phyloP scores from a whole-genome alignment of 2,113 vertebrate genomes.

The Nothobranchius kuhntae region DNA sequence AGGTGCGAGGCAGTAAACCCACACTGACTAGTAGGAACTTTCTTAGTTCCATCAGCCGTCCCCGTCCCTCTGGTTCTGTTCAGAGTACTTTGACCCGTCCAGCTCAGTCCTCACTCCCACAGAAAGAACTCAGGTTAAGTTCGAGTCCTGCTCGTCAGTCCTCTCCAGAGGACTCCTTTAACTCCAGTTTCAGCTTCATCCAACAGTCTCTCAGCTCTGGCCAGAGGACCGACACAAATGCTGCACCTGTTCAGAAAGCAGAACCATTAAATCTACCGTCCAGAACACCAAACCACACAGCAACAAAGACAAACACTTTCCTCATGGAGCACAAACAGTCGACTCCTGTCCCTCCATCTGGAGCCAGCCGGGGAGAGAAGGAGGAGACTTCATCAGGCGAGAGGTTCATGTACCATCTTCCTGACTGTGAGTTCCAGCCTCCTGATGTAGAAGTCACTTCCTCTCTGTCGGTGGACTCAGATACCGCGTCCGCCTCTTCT shows the following conservation, averaged over 20 bases:
- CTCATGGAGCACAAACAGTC: conserved; percentile 14
- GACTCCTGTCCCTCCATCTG: conserved; percentile 13
- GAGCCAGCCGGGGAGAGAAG: conserved; percentile 18
- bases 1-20: conserved; percentile 17
- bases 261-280: conserved; percentile 14
- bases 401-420: conserved; percentile 38
- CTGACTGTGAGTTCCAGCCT: conserved; percentile 63
- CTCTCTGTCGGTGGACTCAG: conserved; percentile 73
- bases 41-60: conserved; percentile 1
- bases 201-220: conserved; percentile 76
- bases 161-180: conserved; percentile 65
- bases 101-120: conserved; percentile 2
- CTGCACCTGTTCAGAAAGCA: conserved; percentile 1
- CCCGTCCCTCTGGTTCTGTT: neutral
- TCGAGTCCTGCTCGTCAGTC: neutral
- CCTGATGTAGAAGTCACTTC: conserved; percentile 75
- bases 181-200: conserved; percentile 92
- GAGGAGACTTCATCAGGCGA: conserved; percentile 22
- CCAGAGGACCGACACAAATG: conserved; percentile 24
- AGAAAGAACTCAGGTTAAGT: conserved; percentile 22
- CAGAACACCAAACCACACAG: neutral
- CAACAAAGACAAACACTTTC: conserved; percentile 19
- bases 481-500: conserved; percentile 78
- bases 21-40: conserved; percentile 14
- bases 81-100: conserved; percentile 8